phyloP scores from a whole-genome alignment of 2,113 vertebrate species.

The Hippolais icterina region DNA sequence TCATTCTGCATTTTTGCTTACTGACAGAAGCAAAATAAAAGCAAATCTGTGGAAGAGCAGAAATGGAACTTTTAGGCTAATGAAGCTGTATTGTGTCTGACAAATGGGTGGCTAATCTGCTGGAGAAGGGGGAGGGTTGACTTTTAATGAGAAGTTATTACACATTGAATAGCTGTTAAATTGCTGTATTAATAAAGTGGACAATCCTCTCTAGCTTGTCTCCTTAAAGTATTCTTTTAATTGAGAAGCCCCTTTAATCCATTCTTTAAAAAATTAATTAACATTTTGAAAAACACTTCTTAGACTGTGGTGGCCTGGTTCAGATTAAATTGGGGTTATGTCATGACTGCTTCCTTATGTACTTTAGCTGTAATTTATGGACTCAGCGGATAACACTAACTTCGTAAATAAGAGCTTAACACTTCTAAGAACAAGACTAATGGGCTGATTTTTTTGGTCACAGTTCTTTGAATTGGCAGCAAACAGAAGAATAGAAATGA shows the following conservation, averaged over 20 bases:
- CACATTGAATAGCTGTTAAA: slow-evolving; percentile 18
- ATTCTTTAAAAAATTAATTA: slow-evolving; percentile 48
- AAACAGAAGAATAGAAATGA: background rate
- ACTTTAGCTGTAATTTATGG: background rate
- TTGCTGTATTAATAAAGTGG: slow-evolving; percentile 17
- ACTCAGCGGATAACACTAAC: background rate
- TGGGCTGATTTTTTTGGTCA: background rate
- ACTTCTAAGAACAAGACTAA: background rate
- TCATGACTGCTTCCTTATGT: background rate
- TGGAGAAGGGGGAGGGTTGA: background rate
- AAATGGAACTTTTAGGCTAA: background rate
- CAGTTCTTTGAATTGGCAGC: background rate
- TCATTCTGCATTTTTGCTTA: background rate
- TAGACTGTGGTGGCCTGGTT: background rate
- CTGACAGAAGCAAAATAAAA: background rate
- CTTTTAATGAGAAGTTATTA: slow-evolving; percentile 34
- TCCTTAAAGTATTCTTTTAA: slow-evolving; percentile 16
- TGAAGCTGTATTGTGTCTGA: background rate
- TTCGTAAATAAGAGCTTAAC: background rate
- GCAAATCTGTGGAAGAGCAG: background rate
- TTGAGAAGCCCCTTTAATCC: slow-evolving; percentile 27
- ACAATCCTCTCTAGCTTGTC: slow-evolving; percentile 7
- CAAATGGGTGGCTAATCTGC: background rate
- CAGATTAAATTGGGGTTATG: background rate
- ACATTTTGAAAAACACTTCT: background rate